Evolutionary conservation across 2,113 vertebrate genomes (phyloP).

Genomic region (Labeo rohita): DNA sequence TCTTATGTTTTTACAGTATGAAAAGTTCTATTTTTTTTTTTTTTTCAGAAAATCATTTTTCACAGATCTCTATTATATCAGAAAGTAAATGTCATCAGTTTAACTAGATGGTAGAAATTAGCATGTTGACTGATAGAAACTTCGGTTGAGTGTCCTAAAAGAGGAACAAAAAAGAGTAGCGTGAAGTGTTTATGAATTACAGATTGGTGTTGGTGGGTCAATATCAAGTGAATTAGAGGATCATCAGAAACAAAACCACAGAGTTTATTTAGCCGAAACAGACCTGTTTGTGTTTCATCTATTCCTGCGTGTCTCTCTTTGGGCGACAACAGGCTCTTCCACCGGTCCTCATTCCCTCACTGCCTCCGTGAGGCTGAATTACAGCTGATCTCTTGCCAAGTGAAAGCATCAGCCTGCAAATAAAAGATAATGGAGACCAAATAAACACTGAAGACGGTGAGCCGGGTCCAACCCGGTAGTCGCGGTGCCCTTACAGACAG

Average conservation of each 20-base stretch:
- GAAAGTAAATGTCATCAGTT: background rate
- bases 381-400: conserved; percentile 55
- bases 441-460: conserved; percentile 59
- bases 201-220: background rate
- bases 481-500: conserved; percentile 35
- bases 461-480: conserved; percentile 48
- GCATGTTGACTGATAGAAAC: background rate
- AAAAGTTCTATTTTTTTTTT: background rate
- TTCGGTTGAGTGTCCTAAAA: background rate
- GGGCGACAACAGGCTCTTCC: conserved; percentile 9
- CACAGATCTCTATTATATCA: background rate
- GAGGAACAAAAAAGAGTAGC: background rate
- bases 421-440: conserved; percentile 67
- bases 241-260: conserved; percentile 24
- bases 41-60: background rate
- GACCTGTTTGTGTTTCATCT: background rate
- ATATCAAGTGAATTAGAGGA: background rate
- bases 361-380: conserved; percentile 47
- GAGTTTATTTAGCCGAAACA: background rate
- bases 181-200: conserved; percentile 1
- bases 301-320: conserved; percentile 3
- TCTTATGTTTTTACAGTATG: background rate
- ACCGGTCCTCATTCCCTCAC: conserved; percentile 40
- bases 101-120: background rate
- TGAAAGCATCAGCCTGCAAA: conserved; percentile 63